These are phyloP conservation scores for Lepidochitona cinerea DNA, from an alignment of 2,888 invertebrate species.

Conservation along the genomic window DNA sequence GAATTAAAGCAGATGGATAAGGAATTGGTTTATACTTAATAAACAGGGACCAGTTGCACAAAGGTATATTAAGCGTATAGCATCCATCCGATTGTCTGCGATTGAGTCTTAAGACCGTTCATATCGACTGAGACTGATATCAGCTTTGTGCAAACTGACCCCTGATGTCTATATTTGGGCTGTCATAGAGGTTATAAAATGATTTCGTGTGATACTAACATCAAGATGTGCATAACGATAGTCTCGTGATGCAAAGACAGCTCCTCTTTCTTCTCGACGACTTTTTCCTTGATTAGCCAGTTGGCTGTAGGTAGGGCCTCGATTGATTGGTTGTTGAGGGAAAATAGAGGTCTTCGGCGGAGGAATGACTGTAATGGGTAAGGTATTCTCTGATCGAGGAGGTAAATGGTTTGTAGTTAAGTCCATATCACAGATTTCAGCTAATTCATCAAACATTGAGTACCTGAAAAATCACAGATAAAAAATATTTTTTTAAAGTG, in stretches of 20 bases:
- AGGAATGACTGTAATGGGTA: slow-evolving; percentile 28
- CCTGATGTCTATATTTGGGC: too few species aligned
- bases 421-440: slow-evolving; percentile 35
- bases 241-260: background rate
- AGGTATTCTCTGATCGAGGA: slow-evolving; percentile 20
- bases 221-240: background rate
- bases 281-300: background rate
- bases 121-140: too few species aligned
- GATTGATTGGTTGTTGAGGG: slow-evolving; percentile 16
- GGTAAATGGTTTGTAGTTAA: slow-evolving; percentile 49
- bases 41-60: too few species aligned
- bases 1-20: too few species aligned
- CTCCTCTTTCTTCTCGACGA: slow-evolving; percentile 1
- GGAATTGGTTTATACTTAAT: too few species aligned
- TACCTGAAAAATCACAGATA: too few species aligned
- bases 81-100: too few species aligned
- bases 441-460: slow-evolving; percentile 47
- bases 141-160: too few species aligned
- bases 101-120: too few species aligned
- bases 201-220: too few species aligned
- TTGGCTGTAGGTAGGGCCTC: background rate
- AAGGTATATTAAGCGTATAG: too few species aligned
- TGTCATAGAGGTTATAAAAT: too few species aligned
- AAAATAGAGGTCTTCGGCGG: slow-evolving; percentile 36
- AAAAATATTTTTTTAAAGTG: background rate